These are phyloP conservation scores for Agrotis clavis DNA, from an alignment of 2,888 invertebrate genomes.

Conservation along the genomic window DNA sequence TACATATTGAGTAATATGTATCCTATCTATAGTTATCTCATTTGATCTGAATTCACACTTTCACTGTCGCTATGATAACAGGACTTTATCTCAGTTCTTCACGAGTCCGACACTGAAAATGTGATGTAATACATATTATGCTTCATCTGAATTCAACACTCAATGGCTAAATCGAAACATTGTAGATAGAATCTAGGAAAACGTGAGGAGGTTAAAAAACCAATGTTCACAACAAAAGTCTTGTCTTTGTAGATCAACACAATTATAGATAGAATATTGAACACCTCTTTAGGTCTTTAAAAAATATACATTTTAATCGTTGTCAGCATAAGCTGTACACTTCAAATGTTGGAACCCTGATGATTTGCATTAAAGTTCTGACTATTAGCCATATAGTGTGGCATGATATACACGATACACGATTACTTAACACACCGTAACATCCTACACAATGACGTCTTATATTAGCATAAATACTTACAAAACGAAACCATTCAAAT, in stretches of 20 bases:
- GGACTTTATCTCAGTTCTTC: slow-evolving; percentile 45
- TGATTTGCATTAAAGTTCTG: not conserved
- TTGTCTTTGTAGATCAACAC: not conserved
- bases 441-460: slow-evolving; percentile 36
- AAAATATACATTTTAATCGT: not conserved
- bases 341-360: not conserved
- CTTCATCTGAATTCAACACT: slow-evolving; percentile 36
- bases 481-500: slow-evolving; percentile 36
- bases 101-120: slow-evolving; percentile 53
- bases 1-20: slow-evolving; percentile 51
- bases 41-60: slow-evolving; percentile 59
- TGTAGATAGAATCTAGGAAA: not conserved
- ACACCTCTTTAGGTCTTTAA: not conserved
- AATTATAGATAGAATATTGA: no score
- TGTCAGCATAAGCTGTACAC: not conserved
- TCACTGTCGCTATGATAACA: slow-evolving; percentile 57
- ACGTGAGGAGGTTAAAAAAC: not conserved
- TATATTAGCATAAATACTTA: slow-evolving; percentile 31
- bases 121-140: slow-evolving; percentile 59
- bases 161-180: slow-evolving; percentile 24
- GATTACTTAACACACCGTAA: slow-evolving; percentile 56
- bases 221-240: no score
- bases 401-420: slow-evolving; percentile 36
- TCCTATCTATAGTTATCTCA: slow-evolving; percentile 56
- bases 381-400: slow-evolving; percentile 31